A percentile compares a stretch with the other conserved stretches of the same genome.
Evolutionary conservation across 2,113 vertebrate genomes (phyloP).

Genomic region (Podarcis cretensis): DNA sequence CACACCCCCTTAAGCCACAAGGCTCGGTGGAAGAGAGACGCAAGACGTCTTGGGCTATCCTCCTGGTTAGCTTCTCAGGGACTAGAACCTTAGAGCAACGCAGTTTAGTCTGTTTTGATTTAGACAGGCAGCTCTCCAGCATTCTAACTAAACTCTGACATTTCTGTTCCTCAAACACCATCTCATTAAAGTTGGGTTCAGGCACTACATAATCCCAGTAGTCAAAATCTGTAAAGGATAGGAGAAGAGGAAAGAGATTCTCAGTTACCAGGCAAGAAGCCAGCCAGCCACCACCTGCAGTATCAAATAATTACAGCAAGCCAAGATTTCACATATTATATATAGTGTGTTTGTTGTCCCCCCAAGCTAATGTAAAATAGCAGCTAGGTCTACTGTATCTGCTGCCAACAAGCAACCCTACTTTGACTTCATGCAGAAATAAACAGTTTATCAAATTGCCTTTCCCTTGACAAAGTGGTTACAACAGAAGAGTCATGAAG

Average conservation of each 20-base stretch:
- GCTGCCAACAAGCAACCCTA: not conserved
- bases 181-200: conserved; percentile 75
- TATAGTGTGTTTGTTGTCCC: not conserved
- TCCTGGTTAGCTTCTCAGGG: conserved; percentile 82
- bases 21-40: conserved; percentile 83
- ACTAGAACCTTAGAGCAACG: conserved; percentile 87
- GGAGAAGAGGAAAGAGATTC: not conserved
- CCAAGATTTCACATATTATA: not conserved
- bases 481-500: conserved; percentile 24
- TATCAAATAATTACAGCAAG: not conserved
- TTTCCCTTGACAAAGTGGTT: conserved; percentile 35
- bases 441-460: not conserved
- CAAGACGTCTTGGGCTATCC: conserved; percentile 82
- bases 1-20: conserved; percentile 85
- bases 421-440: not conserved
- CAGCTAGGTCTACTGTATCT: not conserved
- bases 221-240: conserved; percentile 76
- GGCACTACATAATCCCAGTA: conserved; percentile 83
- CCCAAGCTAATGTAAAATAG: not conserved
- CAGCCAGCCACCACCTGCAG: not conserved
- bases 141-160: conserved; percentile 82
- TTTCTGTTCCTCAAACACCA: conserved; percentile 76
- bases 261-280: not conserved
- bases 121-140: conserved; percentile 85
- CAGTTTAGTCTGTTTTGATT: conserved; percentile 84